These are phyloP conservation scores for Pomatostomus ruficeps DNA, from an alignment of 2,113 vertebrate species.

Conservation along the genomic window DNA sequence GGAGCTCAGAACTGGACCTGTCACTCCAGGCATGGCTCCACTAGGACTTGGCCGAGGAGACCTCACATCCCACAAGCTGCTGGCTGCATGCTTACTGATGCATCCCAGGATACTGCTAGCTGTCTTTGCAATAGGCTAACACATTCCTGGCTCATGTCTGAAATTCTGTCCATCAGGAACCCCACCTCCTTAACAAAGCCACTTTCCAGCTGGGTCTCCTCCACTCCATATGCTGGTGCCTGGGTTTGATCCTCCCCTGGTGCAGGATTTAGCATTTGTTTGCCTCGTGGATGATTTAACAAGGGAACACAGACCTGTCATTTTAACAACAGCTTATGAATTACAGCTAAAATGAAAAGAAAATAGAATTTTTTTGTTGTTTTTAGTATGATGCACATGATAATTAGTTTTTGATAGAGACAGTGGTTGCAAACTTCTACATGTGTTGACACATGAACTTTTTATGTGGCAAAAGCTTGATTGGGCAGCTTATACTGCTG, in stretches of 20 bases:
- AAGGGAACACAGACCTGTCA: neutral
- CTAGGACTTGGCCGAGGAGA: neutral
- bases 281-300: neutral
- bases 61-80: rapidly evolving
- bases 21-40: neutral
- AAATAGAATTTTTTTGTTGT: neutral
- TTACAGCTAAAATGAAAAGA: neutral
- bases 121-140: neutral
- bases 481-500: neutral
- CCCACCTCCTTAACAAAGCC: neutral
- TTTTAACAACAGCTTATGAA: neutral
- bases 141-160: neutral
- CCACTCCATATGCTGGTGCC: neutral
- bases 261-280: neutral
- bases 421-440: neutral
- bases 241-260: neutral
- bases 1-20: neutral
- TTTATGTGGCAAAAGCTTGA: neutral
- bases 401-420: neutral
- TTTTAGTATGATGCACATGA: neutral
- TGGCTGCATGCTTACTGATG: neutral
- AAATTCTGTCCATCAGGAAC: neutral
- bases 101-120: neutral
- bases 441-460: neutral
- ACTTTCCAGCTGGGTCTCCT: neutral